Evolutionary conservation across 2,888 invertebrate genomes (phyloP), one percentile per base, ranked within the genome.

Genomic region (Eupithecia inturbata): DNA sequence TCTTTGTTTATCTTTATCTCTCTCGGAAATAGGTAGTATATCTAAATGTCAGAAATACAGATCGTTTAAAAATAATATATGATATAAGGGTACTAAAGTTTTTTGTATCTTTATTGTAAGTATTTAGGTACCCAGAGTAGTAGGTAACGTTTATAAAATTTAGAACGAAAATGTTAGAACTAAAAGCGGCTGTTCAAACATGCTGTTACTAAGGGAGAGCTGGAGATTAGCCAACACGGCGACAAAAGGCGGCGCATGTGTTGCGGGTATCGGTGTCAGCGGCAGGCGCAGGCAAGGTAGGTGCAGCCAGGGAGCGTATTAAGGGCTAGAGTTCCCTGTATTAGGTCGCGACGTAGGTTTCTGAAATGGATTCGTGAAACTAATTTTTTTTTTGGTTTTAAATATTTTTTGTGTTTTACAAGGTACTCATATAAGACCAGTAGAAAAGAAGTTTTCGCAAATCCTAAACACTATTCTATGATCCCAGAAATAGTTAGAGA

Each of bases 211-310:
- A 3, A 53, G 26, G 36, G 67, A 49, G 76, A 71, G 72, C 79
- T 82, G 82, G 81, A 79, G 78, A 82, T 82, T 80, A 78, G 81
- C 80, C 82, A 80, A 79, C 72, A 73, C 67, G 64, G 60, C 71
- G 79, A 82, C 81, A 81, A 82, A 82, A 79, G 82, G 67, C 68
- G 70, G 72, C 72, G 72, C 72, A 66, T 57, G 60, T 62, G 45
- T 1, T 53, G 69, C 68, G 79, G 79, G 71, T 71, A 81, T 82
- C 74, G 76, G 76, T 72, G 78, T 73, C 78, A 77, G 63, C 57
- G 72, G 49, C 68, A 10, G 75, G 53, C 22, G 49, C 49, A n/a
- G n/a, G 49, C 49, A 5, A 2, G 53, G 53, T 12, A n/a, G 33
- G 36, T 33, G 63, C 63, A 7, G 3, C 63, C 62, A 31, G 63